Evolutionary conservation across 1,140 invertebrate genomes (phyloP).

Genomic region (Caerostris darwini): DNA sequence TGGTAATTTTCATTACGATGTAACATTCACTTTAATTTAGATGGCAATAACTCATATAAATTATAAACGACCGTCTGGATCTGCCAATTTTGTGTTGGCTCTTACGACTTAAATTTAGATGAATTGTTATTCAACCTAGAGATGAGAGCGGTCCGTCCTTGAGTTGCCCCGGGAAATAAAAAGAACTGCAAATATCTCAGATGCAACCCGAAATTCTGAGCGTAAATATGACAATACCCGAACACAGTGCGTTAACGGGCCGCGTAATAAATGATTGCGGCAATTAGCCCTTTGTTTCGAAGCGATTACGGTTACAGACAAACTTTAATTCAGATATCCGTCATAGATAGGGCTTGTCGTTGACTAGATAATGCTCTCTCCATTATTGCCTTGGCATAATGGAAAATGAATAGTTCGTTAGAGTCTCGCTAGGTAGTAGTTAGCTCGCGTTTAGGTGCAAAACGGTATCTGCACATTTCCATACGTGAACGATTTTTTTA

Average conservation of each 20-base stretch:
- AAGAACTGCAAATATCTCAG: neutral
- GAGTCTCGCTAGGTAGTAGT: neutral
- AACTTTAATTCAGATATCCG: neutral
- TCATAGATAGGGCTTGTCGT: neutral
- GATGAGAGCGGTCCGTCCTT: too few relatives aligned
- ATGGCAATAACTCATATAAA: too few relatives aligned
- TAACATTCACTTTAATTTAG: too few relatives aligned
- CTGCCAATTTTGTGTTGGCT: neutral
- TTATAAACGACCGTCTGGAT: too few relatives aligned
- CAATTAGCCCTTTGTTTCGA: neutral
- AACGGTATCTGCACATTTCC: neutral
- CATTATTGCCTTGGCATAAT: neutral
- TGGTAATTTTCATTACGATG: too few relatives aligned
- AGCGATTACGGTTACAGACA: neutral
- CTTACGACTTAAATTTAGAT: too few relatives aligned
- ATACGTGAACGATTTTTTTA: neutral
- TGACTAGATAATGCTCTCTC: neutral
- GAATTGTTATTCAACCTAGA: too few relatives aligned
- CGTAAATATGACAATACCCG: neutral
- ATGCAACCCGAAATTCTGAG: rapidly evolving
- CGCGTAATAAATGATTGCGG: neutral
- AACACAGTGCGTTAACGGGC: neutral
- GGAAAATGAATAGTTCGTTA: neutral
- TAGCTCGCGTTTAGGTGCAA: neutral
- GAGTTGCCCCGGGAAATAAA: neutral